Evolutionary conservation across 2,888 invertebrate genomes (phyloP).

Genomic region (Muscina levida): DNA sequence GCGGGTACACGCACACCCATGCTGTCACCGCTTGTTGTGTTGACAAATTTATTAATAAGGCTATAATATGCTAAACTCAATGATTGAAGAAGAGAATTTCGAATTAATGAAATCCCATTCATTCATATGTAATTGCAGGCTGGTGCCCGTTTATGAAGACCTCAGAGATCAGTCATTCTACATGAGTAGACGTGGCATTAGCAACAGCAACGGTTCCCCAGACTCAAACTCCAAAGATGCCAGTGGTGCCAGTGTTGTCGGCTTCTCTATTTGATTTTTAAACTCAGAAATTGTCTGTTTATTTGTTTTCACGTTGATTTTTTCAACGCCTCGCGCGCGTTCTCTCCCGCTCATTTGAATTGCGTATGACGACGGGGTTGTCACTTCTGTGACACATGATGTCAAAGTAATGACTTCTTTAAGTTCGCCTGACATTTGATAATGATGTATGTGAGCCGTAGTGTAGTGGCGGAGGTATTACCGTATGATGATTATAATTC

Average conservation of each 20-base stretch:
- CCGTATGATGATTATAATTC: conserved; percentile 3
- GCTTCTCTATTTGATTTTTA: not conserved
- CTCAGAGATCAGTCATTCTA: conserved; percentile 2
- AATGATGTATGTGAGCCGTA: conserved; percentile 50
- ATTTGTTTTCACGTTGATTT: conserved; percentile 5
- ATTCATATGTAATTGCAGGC: not conserved
- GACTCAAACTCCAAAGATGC: no score
- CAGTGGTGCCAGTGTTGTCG: not conserved
- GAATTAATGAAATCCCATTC: conserved; percentile 32
- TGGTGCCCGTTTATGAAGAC: conserved; percentile 49
- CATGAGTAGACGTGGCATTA: not conserved
- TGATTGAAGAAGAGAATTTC: conserved; percentile 46
- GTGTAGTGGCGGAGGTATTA: conserved; percentile 40
- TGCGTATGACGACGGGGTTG: conserved; percentile 65
- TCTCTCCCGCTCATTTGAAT: not conserved
- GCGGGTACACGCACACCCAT: conserved; percentile 55
- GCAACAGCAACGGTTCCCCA: not conserved
- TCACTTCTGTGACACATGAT: conserved; percentile 78
- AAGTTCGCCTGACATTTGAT: conserved; percentile 75
- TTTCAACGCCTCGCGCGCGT: not conserved
- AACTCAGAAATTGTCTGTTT: conserved; percentile 2
- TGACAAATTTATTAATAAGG: conserved; percentile 79
- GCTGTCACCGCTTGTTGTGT: conserved; percentile 74
- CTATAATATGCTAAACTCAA: conserved; percentile 71
- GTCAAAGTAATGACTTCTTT: conserved; percentile 79